phyloP scores from a whole-genome alignment of 1,140 invertebrate genomes.

The Teleopsis dalmanni region DNA sequence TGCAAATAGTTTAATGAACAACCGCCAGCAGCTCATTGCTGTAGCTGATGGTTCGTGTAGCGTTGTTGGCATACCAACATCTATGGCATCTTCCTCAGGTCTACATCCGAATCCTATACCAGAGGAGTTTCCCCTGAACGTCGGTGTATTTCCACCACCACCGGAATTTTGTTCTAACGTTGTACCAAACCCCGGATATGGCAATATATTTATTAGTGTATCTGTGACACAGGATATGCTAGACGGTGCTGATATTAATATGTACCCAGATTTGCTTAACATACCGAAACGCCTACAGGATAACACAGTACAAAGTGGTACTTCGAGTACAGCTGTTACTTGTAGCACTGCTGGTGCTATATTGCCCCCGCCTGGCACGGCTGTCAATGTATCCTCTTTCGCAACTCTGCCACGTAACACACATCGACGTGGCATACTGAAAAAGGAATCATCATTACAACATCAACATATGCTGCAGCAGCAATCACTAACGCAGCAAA shows the following conservation, averaged over 20 bases:
- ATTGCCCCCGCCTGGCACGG: neutral
- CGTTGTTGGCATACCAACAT: slow-evolving; percentile 38
- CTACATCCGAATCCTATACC: slow-evolving; percentile 23
- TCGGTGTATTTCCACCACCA: slow-evolving; percentile 55
- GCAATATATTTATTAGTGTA: slow-evolving; percentile 69
- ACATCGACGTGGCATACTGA: slow-evolving; percentile 34
- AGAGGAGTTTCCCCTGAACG: slow-evolving; percentile 41
- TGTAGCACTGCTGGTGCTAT: slow-evolving; percentile 12
- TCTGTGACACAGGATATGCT: slow-evolving; percentile 61
- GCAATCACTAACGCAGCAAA: slow-evolving; percentile 15
- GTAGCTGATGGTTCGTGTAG: slow-evolving; percentile 37
- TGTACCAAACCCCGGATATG: slow-evolving; percentile 49
- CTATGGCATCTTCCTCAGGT: slow-evolving; percentile 23
- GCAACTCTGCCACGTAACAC: slow-evolving; percentile 54
- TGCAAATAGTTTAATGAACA: slow-evolving; percentile 20
- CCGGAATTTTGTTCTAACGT: slow-evolving; percentile 58
- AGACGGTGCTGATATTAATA: slow-evolving; percentile 49
- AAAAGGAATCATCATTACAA: slow-evolving; percentile 33
- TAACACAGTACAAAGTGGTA: slow-evolving; percentile 21
- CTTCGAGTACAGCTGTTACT: slow-evolving; percentile 4
- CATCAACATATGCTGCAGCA: slow-evolving; percentile 14
- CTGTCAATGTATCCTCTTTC: slow-evolving; percentile 48
- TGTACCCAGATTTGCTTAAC: slow-evolving; percentile 72
- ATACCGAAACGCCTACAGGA: slow-evolving; percentile 54
- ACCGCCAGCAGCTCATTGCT: slow-evolving; percentile 32